Conservation (phyloP, 2,797 vertebrate genomes). For the Ctenopoma kingsleyae region DNA sequence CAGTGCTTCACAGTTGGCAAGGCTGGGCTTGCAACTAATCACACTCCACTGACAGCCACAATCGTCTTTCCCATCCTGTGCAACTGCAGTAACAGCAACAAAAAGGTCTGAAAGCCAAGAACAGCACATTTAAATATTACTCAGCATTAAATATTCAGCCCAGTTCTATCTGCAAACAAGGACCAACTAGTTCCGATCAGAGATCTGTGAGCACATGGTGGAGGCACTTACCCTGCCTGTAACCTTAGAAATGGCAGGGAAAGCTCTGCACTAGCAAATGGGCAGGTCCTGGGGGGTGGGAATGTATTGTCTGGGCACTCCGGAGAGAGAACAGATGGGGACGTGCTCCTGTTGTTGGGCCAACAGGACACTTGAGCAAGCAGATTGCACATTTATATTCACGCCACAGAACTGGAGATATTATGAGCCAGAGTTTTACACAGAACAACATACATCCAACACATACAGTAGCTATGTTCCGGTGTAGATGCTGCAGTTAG, state of each 20-base stretch:
- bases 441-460: conserved; percentile 32
- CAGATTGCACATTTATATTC: conserved; percentile 94
- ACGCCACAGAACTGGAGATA: conserved; percentile 84
- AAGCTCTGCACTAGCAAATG: conserved; percentile 69
- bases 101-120: conserved; percentile 55
- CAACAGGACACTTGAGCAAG: conserved; percentile 88
- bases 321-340: conserved; percentile 92
- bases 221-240: conserved; percentile 59
- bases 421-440: conserved; percentile 49
- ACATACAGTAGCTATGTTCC: conserved; percentile 7
- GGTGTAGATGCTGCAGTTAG: conserved; percentile 10
- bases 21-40: conserved; percentile 81
- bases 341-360: conserved; percentile 89
- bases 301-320: conserved; percentile 84
- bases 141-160: conserved; percentile 39
- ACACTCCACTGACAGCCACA: conserved; percentile 72
- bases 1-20: conserved; percentile 82
- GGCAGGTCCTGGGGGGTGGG: conserved; percentile 63
- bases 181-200: conserved; percentile 48
- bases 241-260: conserved; percentile 67
- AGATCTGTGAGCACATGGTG: conserved; percentile 62
- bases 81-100: conserved; percentile 70
- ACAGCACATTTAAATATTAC: conserved; percentile 71
- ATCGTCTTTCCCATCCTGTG: conserved; percentile 62
- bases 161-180: conserved; percentile 53